Evolutionary conservation across 1,140 invertebrate genomes (phyloP).

Genomic region (Drosophila novamexicana): DNA sequence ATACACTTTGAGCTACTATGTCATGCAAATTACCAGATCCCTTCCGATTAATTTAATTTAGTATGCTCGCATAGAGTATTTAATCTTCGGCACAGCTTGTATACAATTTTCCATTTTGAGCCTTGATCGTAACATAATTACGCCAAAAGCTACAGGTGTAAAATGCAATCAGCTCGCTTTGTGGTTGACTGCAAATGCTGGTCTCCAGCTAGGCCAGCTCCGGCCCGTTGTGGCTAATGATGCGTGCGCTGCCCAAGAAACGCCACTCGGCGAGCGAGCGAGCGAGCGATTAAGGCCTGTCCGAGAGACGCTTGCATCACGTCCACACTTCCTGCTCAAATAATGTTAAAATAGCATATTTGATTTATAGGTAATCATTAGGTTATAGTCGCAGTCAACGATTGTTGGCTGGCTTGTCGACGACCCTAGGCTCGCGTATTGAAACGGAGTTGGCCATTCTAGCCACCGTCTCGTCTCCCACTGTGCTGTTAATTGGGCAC

Average conservation of each 20-base stretch:
- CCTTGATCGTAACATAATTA: conserved; percentile 59
- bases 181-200: conserved; percentile 23
- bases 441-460: conserved; percentile 22
- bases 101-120: not conserved
- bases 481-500: conserved; percentile 78
- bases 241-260: conserved; percentile 53
- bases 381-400: conserved; percentile 63
- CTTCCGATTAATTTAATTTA: no score
- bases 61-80: not conserved
- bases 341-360: conserved; percentile 78
- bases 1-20: no score
- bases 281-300: conserved; percentile 70
- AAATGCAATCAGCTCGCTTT: conserved; percentile 67
- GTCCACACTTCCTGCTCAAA: conserved; percentile 82
- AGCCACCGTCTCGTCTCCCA: conserved; percentile 55
- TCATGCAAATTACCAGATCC: no score
- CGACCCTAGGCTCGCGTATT: conserved; percentile 24
- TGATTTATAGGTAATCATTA: conserved; percentile 82
- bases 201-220: conserved; percentile 57
- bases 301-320: conserved; percentile 66
- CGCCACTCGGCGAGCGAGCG: conserved; percentile 33
- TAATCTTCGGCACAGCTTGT: conserved; percentile 12
- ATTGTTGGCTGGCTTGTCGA: not conserved
- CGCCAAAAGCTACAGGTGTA: conserved; percentile 77
- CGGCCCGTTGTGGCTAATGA: conserved; percentile 56